Evolutionary conservation across 2,888 invertebrate genomes (phyloP), one percentile per base, ranked within the genome.

Genomic region (Pegoplata infirma): DNA sequence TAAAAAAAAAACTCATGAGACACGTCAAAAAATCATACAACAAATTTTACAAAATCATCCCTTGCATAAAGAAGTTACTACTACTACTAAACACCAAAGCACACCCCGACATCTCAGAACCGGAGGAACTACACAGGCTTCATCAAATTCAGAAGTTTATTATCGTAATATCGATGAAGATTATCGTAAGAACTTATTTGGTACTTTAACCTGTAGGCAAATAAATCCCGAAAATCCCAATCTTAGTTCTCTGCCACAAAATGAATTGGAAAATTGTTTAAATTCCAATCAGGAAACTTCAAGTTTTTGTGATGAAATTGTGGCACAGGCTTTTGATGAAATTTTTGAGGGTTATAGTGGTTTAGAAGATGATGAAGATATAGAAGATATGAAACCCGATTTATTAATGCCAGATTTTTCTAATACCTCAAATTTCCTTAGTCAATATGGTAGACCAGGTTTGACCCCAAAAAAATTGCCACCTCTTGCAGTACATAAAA

Each of bases 131-230:
- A 59, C 80, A 75, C 82, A 84, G 85, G 23, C 81, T 81, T 80
- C 82, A 74, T 81, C 80, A n/a, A 49, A 83, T 82, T 46, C 76
- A 5, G 72, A 78, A 19, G 73, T 68, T 0, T 82, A 84, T 28
- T 85, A 84, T 76, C 81, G 81, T 5, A 78, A 82, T 58, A 82
- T 84, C 56, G 83, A 83, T 14, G 86, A 89, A 44, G 89, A 89
- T 80, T 89, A 89, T 81, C 86, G 89, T 17, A 87, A 86, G 80
- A 89, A 85, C 73, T 85, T 88, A 40, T 89, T 89, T 76, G 88
- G 86, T 28, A 86, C 84, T 0, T 36, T 86, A 47, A 72, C 81
- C 6, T 66, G 68, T 36, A 53, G 72, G 12, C 67, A 63, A 25
- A 19, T 58, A 14, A 44, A 19, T 0, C 16, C 64, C 3, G 46